Conservation (phyloP, 1,140 invertebrate genomes). For the Campoletis sonorensis region DNA sequence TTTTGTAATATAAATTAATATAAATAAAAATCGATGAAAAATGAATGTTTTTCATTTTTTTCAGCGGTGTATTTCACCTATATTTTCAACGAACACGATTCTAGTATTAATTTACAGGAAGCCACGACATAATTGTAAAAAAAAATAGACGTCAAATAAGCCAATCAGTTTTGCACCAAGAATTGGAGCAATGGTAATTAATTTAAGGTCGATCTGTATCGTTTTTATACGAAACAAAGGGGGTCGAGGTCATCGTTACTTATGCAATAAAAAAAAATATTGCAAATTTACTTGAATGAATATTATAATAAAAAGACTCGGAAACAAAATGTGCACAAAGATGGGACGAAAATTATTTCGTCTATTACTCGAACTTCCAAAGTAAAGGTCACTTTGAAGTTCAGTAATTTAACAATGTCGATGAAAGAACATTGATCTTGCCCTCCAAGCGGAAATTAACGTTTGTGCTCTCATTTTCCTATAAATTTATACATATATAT, state of each 20-base stretch:
- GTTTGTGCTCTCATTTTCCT: background rate
- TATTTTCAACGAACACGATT: too few relatives aligned
- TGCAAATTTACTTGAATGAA: background rate
- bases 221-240: background rate
- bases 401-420: conserved; percentile 11
- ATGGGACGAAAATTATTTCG: background rate
- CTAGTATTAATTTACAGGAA: too few relatives aligned
- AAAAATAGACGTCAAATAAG: background rate
- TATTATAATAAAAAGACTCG: background rate
- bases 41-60: too few relatives aligned
- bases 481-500: background rate
- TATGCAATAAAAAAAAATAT: background rate
- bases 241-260: background rate
- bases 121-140: too few relatives aligned
- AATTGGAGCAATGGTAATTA: background rate
- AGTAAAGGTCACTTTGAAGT: background rate
- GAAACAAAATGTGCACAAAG: background rate
- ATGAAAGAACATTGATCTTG: conserved; percentile 32
- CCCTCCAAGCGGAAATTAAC: conserved; percentile 14
- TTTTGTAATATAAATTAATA: too few relatives aligned
- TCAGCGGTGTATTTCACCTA: too few relatives aligned
- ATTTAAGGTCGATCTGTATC: conserved; percentile 2
- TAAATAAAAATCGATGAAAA: too few relatives aligned
- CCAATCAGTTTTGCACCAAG: background rate
- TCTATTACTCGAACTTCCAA: background rate